Conservation (phyloP, 2,888 invertebrate genomes). For the Brachypalpus laphriformis region DNA sequence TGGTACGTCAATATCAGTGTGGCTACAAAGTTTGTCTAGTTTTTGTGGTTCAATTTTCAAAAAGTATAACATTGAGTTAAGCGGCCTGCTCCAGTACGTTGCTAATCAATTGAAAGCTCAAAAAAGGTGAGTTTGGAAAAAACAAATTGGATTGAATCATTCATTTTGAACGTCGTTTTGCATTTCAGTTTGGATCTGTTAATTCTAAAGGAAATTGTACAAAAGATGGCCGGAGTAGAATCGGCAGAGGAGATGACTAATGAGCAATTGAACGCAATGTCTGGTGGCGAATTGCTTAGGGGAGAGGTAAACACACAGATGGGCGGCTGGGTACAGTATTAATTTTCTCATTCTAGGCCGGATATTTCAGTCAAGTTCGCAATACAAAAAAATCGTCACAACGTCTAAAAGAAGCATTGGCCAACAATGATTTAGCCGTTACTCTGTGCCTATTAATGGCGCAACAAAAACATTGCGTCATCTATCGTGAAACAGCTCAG, state of each 20-base stretch:
- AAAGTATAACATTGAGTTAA: conserved; percentile 97
- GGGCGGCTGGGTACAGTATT: neutral
- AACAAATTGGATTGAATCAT: neutral
- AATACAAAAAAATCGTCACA: conserved; percentile 98
- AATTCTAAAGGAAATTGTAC: conserved; percentile 97
- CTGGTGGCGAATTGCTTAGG: conserved; percentile 96
- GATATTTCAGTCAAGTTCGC: conserved; percentile 97
- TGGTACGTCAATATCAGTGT: conserved; percentile 95
- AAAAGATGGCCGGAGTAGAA: conserved; percentile 99
- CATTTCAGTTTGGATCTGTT: conserved; percentile 91
- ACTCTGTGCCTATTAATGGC: conserved; percentile 97
- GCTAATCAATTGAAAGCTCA: conserved; percentile 98
- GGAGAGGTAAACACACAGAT: conserved; percentile 89
- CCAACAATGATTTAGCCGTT: conserved; percentile 96
- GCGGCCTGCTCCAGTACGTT: conserved; percentile 97
- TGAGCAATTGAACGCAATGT: conserved; percentile 98
- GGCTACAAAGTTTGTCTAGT: conserved; percentile 96
- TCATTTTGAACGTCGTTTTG: conserved; percentile 74
- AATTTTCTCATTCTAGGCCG: conserved; percentile 86
- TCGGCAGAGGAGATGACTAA: conserved; percentile 97
- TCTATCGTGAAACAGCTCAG: conserved; percentile 91
- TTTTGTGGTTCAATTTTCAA: conserved; percentile 98
- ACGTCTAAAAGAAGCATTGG: conserved; percentile 96
- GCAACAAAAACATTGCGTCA: conserved; percentile 97
- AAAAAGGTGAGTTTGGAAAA: conserved; percentile 88